Percentiles rank a stretch among this genome's conserved stretches.
Conservation (phyloP, 2,888 invertebrate species). For the Lithophane ornitopus region DNA sequence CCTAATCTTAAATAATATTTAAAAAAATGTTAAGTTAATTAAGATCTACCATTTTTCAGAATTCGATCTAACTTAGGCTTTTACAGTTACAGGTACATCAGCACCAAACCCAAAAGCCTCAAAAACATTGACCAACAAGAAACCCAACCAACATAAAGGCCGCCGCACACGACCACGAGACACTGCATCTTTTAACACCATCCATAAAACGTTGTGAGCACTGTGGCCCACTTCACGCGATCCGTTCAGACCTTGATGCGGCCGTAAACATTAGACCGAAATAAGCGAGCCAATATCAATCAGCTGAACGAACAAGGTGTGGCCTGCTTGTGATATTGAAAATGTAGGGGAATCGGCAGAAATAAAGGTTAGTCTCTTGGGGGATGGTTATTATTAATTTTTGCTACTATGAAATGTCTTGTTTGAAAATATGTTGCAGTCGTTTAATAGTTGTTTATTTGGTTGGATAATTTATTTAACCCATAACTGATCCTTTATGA, state of each 20-base stretch:
- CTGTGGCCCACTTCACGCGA: slow-evolving; percentile 68
- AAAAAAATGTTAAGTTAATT: too few species aligned
- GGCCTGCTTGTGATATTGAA: slow-evolving; percentile 56
- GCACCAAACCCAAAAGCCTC: too few species aligned
- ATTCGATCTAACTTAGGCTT: too few species aligned
- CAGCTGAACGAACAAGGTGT: slow-evolving; percentile 63
- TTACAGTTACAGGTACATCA: too few species aligned
- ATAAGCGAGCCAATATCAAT: slow-evolving; percentile 72
- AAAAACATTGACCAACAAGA: slow-evolving; percentile 8
- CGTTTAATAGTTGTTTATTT: neutral
- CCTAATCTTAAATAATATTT: too few species aligned
- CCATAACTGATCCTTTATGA: neutral
- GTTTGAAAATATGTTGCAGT: neutral
- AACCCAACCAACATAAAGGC: slow-evolving; percentile 15
- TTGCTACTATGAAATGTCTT: neutral
- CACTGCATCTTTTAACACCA: slow-evolving; percentile 65
- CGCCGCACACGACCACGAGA: slow-evolving; percentile 38
- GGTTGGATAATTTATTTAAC: neutral
- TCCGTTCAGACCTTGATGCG: slow-evolving; percentile 67
- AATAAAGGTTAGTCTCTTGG: slow-evolving; percentile 15
- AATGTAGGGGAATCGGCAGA: slow-evolving; percentile 43
- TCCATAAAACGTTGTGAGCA: slow-evolving; percentile 63
- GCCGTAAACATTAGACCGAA: slow-evolving; percentile 69
- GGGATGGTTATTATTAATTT: neutral
- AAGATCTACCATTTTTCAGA: too few species aligned